A percentile compares a stretch with the other conserved stretches of the same genome.
phyloP scores from a whole-genome alignment of 2,113 vertebrate species.

The Paedocypris sp. region DNA sequence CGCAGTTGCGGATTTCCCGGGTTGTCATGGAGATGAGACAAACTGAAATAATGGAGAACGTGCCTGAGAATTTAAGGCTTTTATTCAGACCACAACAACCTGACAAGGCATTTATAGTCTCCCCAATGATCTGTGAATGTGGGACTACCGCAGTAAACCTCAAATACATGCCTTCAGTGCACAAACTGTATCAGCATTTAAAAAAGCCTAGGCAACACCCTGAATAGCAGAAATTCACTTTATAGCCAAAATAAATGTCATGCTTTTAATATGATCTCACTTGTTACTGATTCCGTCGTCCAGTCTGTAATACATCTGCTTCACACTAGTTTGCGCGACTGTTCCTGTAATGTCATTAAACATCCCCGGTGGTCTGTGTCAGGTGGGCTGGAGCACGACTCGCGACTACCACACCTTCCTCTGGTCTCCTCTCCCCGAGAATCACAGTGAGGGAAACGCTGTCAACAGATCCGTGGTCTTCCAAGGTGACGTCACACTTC shows the following conservation, averaged over 20 bases:
- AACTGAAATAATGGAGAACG: neutral
- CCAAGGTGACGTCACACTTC: conserved; percentile 73
- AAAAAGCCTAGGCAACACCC: too few species aligned
- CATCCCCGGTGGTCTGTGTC: conserved; percentile 32
- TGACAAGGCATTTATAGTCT: conserved; percentile 9
- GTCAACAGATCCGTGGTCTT: conserved; percentile 86
- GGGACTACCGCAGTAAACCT: neutral
- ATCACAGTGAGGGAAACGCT: conserved; percentile 78
- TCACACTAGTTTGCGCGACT: too few species aligned
- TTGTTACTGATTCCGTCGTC: too few species aligned
- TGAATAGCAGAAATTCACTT: too few species aligned
- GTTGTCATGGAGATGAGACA: neutral
- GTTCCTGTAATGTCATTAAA: too few species aligned
- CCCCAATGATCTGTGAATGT: neutral
- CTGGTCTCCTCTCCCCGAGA: conserved; percentile 92
- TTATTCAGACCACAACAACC: neutral
- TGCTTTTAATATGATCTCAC: too few species aligned
- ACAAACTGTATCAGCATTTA: neutral
- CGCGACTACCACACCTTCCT: conserved; percentile 98
- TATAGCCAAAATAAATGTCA: too few species aligned
- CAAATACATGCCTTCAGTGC: conserved; percentile 2
- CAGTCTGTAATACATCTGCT: too few species aligned
- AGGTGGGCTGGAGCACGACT: conserved; percentile 98
- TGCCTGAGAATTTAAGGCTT: conserved; percentile 2
- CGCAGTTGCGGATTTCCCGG: too few species aligned